Conservation (phyloP, 2,888 invertebrate species). For the Spatulosminthurus flaviceps region DNA sequence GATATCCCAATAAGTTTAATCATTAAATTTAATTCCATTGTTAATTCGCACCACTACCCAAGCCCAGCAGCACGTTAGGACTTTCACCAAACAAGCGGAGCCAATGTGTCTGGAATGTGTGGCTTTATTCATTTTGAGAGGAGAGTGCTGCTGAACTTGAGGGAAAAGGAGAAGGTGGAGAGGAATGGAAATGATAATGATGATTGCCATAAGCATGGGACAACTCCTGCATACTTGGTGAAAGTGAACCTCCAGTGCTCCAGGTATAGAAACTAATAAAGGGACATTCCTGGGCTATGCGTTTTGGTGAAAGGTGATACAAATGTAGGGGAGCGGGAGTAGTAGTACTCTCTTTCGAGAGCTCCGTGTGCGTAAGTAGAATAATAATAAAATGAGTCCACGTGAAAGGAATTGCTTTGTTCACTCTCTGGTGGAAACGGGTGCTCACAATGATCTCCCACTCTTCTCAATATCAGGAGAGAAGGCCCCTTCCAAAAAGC, state of each 20-base stretch:
- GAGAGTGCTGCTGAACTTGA: neutral
- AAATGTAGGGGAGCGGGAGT: neutral
- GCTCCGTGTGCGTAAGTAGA: conserved; percentile 23
- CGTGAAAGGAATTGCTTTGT: conserved; percentile 20
- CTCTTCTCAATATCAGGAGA: neutral
- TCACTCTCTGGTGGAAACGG: neutral
- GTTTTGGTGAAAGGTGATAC: neutral
- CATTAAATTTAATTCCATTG: neutral
- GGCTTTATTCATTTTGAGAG: neutral
- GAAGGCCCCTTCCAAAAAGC: neutral
- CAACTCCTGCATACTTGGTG: conserved; percentile 20
- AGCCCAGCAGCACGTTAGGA: neutral
- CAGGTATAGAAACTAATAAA: neutral
- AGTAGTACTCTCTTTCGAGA: neutral
- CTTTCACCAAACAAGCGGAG: neutral
- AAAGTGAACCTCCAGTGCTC: neutral
- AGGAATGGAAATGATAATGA: conserved; percentile 22
- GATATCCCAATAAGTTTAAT: too few relatives aligned
- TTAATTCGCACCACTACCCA: neutral
- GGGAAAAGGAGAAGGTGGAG: neutral
- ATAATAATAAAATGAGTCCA: conserved; percentile 29
- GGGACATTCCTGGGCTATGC: neutral
- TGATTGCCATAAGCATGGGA: conserved; percentile 29
- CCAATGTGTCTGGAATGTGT: neutral
- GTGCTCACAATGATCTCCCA: neutral